phyloP scores from a whole-genome alignment of 2,113 vertebrate species.

The Gymnorhina tibicen region DNA sequence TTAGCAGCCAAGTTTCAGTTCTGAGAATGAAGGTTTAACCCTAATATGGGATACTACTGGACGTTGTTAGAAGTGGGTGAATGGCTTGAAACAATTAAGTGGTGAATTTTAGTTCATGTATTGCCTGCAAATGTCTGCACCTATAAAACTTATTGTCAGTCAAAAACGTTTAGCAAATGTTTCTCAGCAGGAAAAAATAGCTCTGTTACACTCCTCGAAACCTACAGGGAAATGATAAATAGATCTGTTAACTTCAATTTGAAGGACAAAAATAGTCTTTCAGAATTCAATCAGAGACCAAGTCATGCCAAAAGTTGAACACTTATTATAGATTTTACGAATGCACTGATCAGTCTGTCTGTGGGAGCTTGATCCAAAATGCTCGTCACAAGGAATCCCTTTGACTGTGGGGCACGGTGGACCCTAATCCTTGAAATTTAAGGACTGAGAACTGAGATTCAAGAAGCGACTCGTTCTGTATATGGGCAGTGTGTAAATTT shows the following conservation, averaged over 20 bases:
- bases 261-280: neutral
- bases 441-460: neutral
- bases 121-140: neutral
- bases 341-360: neutral
- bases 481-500: neutral
- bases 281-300: neutral
- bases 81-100: neutral
- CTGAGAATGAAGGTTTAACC: slow-evolving; percentile 23
- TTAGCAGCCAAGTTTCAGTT: slow-evolving; percentile 30
- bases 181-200: neutral
- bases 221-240: neutral
- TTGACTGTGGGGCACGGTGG: neutral
- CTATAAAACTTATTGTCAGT: neutral
- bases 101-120: neutral
- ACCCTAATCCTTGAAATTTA: neutral
- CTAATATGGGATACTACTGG: neutral
- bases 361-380: neutral
- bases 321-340: neutral
- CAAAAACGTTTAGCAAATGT: neutral
- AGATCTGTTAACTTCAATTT: neutral
- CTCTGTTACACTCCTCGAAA: neutral
- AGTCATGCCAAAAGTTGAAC: neutral
- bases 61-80: neutral
- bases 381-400: neutral
- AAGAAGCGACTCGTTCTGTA: neutral